A percentile compares a stretch with the other conserved stretches of the same genome.
Evolutionary conservation across 2,797 vertebrate genomes (phyloP).

Genomic region (Fundulus diaphanus): DNA sequence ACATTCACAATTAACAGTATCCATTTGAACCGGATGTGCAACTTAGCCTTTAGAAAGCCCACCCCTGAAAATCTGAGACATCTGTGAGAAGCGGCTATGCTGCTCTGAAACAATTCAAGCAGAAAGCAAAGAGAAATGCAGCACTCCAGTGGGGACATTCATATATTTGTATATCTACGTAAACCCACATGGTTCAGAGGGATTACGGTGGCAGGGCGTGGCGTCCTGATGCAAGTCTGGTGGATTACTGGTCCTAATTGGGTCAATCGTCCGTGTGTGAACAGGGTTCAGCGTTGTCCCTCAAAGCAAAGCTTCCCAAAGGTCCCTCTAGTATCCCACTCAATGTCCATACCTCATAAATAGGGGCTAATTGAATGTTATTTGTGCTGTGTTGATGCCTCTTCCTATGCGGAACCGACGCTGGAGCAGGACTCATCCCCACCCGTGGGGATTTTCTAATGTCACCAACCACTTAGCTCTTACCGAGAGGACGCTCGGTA

Average conservation of each 20-base stretch:
- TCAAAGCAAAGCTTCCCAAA: too few species aligned
- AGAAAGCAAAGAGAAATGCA: slow-evolving; percentile 37
- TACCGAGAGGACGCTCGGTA: slow-evolving; percentile 44
- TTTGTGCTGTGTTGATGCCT: slow-evolving; percentile 34
- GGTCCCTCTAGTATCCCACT: slow-evolving; percentile 5
- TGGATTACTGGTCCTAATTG: slow-evolving; percentile 80
- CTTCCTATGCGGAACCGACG: slow-evolving; percentile 41
- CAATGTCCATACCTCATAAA: slow-evolving; percentile 23
- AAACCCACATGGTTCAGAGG: slow-evolving; percentile 64
- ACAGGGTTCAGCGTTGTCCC: slow-evolving; percentile 49
- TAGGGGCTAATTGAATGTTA: slow-evolving; percentile 28
- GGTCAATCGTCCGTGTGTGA: slow-evolving; percentile 72
- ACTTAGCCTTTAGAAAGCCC: background rate
- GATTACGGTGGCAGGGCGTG: slow-evolving; percentile 69
- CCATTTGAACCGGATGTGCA: background rate
- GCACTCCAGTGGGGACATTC: slow-evolving; percentile 30
- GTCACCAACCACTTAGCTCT: slow-evolving; percentile 64
- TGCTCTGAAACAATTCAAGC: slow-evolving; percentile 38
- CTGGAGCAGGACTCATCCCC: slow-evolving; percentile 24
- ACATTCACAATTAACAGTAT: background rate
- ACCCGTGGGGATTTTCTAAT: slow-evolving; percentile 60
- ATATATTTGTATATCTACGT: slow-evolving; percentile 15
- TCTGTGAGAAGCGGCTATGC: background rate
- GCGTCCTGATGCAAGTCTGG: slow-evolving; percentile 57
- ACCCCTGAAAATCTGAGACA: background rate